These are phyloP conservation scores for Ectemnius lituratus DNA, from an alignment of 2,888 invertebrate genomes.

Conservation along the genomic window DNA sequence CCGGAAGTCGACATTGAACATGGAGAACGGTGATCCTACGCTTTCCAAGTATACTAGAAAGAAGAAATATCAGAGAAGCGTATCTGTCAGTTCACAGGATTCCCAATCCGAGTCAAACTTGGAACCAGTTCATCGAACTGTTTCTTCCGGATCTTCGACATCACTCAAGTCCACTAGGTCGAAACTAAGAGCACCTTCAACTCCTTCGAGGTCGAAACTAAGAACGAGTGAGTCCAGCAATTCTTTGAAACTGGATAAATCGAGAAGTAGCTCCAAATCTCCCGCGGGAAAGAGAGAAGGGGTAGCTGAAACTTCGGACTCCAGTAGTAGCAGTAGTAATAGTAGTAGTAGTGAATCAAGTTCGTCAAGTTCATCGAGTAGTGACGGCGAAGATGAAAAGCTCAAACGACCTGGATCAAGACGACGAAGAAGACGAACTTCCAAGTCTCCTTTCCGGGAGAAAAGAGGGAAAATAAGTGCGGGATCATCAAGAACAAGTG, in stretches of 20 bases:
- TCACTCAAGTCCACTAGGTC: conserved; percentile 49
- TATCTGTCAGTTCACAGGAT: conserved; percentile 78
- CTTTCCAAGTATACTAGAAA: conserved; percentile 64
- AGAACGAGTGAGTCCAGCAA: conserved; percentile 38
- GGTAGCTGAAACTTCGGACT: conserved; percentile 47
- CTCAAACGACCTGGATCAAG: conserved; percentile 43
- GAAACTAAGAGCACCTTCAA: conserved; percentile 46
- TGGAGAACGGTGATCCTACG: conserved; percentile 77
- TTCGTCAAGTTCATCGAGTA: conserved; percentile 74
- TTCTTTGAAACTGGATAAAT: conserved; percentile 41
- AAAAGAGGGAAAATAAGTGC: conserved; percentile 67
- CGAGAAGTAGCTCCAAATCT: conserved; percentile 60
- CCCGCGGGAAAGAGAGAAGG: conserved; percentile 44
- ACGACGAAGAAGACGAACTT: conserved; percentile 55
- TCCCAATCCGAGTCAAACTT: conserved; percentile 66
- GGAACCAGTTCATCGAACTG: conserved; percentile 49
- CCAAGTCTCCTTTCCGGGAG: conserved; percentile 60
- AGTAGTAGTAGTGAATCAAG: conserved; percentile 76
- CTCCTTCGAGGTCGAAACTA: conserved; percentile 36
- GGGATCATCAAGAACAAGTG: conserved; percentile 80
- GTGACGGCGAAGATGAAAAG: conserved; percentile 61
- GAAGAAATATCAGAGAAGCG: conserved; percentile 73
- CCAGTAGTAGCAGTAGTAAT: no score
- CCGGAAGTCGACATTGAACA: conserved; percentile 86
- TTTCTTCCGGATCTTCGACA: conserved; percentile 54